These are phyloP conservation scores for Neopipo cinnamomea DNA, from an alignment of 2,113 vertebrate genomes.

Conservation along the genomic window DNA sequence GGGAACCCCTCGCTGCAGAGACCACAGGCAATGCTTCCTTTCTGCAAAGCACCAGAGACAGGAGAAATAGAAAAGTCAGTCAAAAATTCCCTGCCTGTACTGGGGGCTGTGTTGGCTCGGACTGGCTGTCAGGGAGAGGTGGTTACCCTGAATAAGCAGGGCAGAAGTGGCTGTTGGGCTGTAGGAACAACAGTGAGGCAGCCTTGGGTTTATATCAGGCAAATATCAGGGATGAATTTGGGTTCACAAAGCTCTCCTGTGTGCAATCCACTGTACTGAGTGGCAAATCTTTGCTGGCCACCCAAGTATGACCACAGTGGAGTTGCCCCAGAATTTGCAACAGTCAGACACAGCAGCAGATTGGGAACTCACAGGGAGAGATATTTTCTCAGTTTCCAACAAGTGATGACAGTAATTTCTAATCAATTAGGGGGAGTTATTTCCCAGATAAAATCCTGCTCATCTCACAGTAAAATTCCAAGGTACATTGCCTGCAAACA, in stretches of 20 bases:
- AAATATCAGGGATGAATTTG: background rate
- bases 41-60: background rate
- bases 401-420: background rate
- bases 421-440: background rate
- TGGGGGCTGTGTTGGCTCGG: rapidly evolving
- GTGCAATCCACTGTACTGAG: rapidly evolving
- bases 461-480: background rate
- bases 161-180: background rate
- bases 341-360: background rate
- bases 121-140: background rate
- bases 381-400: background rate
- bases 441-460: background rate
- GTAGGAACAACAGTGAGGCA: background rate
- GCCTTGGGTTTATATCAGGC: background rate
- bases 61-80: background rate
- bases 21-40: background rate
- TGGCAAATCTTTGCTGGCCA: background rate
- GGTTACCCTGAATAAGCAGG: background rate
- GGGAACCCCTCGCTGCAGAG: constrained; percentile 25
- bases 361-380: background rate
- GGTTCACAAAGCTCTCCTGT: background rate
- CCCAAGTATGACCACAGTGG: background rate
- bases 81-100: background rate
- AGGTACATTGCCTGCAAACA: background rate
- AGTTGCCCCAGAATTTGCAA: background rate